These are phyloP conservation scores for Meghimatium bilineatum DNA, from an alignment of 2,888 invertebrate species.

Conservation along the genomic window DNA sequence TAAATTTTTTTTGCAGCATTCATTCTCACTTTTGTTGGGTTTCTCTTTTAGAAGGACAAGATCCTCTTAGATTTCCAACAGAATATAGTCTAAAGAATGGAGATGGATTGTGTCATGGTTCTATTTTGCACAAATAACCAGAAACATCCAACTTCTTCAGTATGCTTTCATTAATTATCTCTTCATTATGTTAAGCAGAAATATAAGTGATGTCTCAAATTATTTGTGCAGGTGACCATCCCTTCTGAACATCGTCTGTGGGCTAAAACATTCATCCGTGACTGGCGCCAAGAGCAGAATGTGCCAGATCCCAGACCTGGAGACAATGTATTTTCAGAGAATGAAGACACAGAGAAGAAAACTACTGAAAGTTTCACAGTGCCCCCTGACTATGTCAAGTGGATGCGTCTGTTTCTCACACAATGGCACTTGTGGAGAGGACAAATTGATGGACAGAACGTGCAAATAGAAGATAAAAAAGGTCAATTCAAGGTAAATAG, in stretches of 20 bases:
- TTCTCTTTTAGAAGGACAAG: too few relatives aligned
- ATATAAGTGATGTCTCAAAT: neutral
- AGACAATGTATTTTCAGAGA: neutral
- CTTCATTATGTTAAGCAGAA: too few relatives aligned
- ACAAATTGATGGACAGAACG: slow-evolving; percentile 12
- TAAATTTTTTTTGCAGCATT: too few relatives aligned
- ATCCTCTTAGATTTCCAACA: too few relatives aligned
- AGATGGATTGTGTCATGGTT: too few relatives aligned
- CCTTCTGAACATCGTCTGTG: slow-evolving; percentile 27
- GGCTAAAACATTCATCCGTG: slow-evolving; percentile 33
- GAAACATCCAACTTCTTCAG: too few relatives aligned
- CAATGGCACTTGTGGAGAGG: slow-evolving; percentile 29
- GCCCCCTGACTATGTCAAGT: slow-evolving; percentile 37
- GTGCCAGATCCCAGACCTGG: neutral
- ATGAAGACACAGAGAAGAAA: slow-evolving; percentile 13
- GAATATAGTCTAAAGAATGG: too few relatives aligned
- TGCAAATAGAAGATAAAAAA: neutral
- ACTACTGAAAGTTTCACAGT: neutral
- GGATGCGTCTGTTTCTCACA: slow-evolving; percentile 32
- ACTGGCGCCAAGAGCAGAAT: slow-evolving; percentile 35
- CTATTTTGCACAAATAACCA: too few relatives aligned
- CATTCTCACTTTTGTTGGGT: too few relatives aligned
- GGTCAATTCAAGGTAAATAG: slow-evolving; percentile 34
- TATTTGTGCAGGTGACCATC: slow-evolving; percentile 9
- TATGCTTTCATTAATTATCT: too few relatives aligned